Evolutionary conservation across 2,888 invertebrate species (phyloP), one percentile per base, ranked within the genome.

Genomic region (Boloria selene): DNA sequence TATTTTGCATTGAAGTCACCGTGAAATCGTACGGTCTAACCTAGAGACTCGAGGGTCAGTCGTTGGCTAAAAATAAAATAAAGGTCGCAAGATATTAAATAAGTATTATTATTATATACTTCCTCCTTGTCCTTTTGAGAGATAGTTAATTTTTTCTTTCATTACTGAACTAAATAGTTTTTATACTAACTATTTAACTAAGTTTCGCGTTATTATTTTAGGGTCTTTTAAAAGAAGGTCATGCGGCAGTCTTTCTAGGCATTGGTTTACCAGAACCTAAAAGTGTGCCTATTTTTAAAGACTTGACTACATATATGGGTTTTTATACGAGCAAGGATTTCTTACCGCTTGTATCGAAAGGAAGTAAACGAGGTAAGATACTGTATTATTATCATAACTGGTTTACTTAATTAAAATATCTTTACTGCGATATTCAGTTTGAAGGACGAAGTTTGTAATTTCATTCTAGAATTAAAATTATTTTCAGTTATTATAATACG

Each of bases 321-420:
- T 99, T 98, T 86, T 99, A 94, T 81, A 98, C 99, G 0, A 99
- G 99, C 54, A 99, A 99, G 85, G 95, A 95, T 72, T 99, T 99
- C 80, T 87, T 99, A 61, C 99, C 99, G 0, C 87, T 94, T 51
- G 99, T 99, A 0, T 94, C 99, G 0, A 93, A 93, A 74, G 97
- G 96, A 22, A 98, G 98, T 81, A 99, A 99, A 86, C 95, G 95
- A 77, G 97, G 96, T 93, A 13, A 42, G 18, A 31, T 26, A 13
- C 22, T n/a, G 14, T 56, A 13, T 18, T 56, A 13, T 18, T 42
- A 26, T 14, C n/a, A 14, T 45, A 50, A 26, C 13, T 14, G n/a
- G 13, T 16, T 52, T 13, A n/a, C n/a, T n/a, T 22, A 22, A 22
- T 22, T 22, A 22, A 22, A 22, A 22, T 22, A 22, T n/a, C n/a